Evolutionary conservation across 2,797 vertebrate species (phyloP).

Genomic region (Tragelaphus eurycerus): DNA sequence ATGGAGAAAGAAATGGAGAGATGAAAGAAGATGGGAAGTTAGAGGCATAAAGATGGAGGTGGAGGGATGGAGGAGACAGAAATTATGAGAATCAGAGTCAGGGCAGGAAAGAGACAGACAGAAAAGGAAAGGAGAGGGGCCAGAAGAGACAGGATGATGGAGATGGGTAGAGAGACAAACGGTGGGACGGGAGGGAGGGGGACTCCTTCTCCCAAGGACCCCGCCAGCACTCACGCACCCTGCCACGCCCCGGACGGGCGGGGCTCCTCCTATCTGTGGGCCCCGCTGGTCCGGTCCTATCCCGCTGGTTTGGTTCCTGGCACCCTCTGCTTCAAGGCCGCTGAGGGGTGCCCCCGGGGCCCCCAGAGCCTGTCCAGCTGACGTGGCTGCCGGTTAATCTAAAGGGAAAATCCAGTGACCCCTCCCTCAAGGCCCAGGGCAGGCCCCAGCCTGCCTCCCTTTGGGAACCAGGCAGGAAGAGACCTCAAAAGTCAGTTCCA

Average conservation of each 20-base stretch:
- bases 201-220: too few species aligned
- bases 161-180: too few species aligned
- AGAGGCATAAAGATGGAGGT: neutral
- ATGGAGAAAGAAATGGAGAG: neutral
- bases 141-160: neutral
- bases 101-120: neutral
- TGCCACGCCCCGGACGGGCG: neutral
- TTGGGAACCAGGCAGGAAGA: neutral
- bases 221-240: neutral
- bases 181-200: neutral
- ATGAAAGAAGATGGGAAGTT: neutral
- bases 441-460: neutral
- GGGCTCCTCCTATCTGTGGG: neutral
- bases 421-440: neutral
- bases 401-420: neutral
- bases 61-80: neutral
- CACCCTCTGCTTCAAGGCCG: neutral
- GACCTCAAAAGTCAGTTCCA: neutral
- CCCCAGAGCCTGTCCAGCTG: neutral
- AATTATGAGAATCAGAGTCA: neutral
- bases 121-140: neutral
- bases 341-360: neutral
- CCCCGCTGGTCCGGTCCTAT: neutral
- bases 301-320: neutral
- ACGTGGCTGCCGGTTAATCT: neutral